A percentile compares a stretch with the other conserved stretches of the same genome.
These are phyloP conservation scores for Pocillopora meandrina DNA, from an alignment of 92 coral and sea anemone species.

Conservation along the genomic window DNA sequence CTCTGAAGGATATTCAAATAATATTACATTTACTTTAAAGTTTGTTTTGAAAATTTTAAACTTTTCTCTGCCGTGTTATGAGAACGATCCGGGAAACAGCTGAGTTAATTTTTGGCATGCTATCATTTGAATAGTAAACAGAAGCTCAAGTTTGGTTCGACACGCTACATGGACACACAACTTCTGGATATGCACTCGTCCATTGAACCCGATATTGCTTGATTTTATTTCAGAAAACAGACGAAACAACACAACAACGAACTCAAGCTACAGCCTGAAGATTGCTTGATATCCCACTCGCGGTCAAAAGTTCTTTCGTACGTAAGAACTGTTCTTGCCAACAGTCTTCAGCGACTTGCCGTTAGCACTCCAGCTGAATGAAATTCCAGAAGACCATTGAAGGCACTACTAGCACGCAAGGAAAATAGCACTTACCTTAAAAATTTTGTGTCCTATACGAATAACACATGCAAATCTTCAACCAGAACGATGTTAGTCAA, in stretches of 20 bases:
- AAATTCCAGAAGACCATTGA: slow-evolving; percentile 25
- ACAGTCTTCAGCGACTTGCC: not conserved
- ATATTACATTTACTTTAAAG: not conserved
- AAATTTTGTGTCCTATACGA: slow-evolving; percentile 2
- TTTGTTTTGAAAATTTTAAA: not conserved
- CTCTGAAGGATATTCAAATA: not conserved
- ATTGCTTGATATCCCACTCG: not conserved
- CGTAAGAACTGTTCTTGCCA: not conserved
- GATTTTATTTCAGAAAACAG: not conserved
- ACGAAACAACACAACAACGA: not conserved
- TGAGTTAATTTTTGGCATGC: slow-evolving; percentile 1
- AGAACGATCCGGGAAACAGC: slow-evolving; percentile 8
- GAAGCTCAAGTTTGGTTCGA: not conserved
- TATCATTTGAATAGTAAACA: not conserved
- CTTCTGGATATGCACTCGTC: not conserved
- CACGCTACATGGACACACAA: slow-evolving; percentile 23
- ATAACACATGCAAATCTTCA: slow-evolving; percentile 18
- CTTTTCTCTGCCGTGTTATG: not conserved
- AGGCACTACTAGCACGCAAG: not conserved
- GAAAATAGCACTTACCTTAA: slow-evolving; percentile 25
- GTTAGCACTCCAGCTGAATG: not conserved
- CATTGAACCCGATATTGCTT: slow-evolving; percentile 7
- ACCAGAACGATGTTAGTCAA: slow-evolving; percentile 12
- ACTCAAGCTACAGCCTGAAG: not conserved
- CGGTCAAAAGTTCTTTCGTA: not conserved